These are phyloP conservation scores for Antheraea yamamai DNA, from an alignment of 2,888 invertebrate genomes.

Conservation along the genomic window DNA sequence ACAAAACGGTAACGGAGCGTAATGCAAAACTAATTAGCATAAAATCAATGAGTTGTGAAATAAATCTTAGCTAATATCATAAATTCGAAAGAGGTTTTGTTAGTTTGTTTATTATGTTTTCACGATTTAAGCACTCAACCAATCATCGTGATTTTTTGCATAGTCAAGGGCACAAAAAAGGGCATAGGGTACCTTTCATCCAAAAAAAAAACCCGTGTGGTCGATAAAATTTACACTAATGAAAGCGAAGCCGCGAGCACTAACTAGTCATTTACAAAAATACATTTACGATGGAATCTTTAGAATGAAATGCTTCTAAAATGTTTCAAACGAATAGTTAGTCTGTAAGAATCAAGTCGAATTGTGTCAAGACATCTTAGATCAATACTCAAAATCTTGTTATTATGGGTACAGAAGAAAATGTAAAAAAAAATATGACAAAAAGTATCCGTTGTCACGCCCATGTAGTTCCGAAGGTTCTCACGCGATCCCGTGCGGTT, in stretches of 20 bases:
- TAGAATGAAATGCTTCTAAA: slow-evolving; percentile 10
- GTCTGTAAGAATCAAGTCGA: slow-evolving; percentile 74
- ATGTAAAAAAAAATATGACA: slow-evolving; percentile 55
- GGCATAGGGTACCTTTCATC: too few species aligned
- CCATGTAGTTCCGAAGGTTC: slow-evolving; percentile 77
- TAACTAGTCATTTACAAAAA: slow-evolving; percentile 25
- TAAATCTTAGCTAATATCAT: not conserved
- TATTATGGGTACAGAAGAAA: slow-evolving; percentile 68
- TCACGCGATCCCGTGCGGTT: slow-evolving; percentile 69
- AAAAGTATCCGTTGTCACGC: slow-evolving; percentile 78
- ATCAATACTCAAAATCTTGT: slow-evolving; percentile 35
- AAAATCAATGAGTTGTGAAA: slow-evolving; percentile 40
- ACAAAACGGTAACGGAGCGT: slow-evolving; percentile 26
- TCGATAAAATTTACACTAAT: too few species aligned
- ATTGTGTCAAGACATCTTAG: slow-evolving; percentile 52
- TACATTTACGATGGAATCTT: slow-evolving; percentile 25
- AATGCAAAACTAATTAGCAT: slow-evolving; percentile 42
- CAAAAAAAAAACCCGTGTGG: too few species aligned
- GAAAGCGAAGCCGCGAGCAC: too few species aligned
- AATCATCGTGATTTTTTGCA: too few species aligned
- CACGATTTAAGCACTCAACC: too few species aligned
- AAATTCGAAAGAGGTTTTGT: too few species aligned
- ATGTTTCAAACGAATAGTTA: too few species aligned
- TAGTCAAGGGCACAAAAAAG: too few species aligned
- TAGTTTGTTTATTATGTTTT: too few species aligned